A percentile compares a stretch with the other conserved stretches of the same genome.
Evolutionary conservation across 2,888 invertebrate genomes (phyloP).

Genomic region (Hoplodrina ambigua): DNA sequence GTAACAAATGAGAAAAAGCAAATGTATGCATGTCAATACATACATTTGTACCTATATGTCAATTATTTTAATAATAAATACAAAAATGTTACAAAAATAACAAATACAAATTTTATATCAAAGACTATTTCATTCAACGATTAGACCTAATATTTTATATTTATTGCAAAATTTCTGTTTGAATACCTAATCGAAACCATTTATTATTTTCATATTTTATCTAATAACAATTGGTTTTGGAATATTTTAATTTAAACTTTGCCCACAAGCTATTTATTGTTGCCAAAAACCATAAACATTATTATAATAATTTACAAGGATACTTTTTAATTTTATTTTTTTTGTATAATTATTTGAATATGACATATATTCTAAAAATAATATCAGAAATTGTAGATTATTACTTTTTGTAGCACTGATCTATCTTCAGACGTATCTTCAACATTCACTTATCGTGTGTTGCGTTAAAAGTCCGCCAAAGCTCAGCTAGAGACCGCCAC

Average conservation of each 20-base stretch:
- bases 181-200: neutral
- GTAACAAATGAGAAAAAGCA: no score
- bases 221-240: neutral
- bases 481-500: constrained; percentile 66
- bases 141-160: neutral
- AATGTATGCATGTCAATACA: no score
- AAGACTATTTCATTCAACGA: neutral
- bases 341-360: no score
- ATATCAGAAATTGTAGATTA: no score
- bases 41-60: no score
- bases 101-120: no score
- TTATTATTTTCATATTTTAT: neutral
- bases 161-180: neutral
- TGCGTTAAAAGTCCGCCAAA: constrained; percentile 59
- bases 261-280: neutral
- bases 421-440: constrained; percentile 57
- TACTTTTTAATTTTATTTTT: no score
- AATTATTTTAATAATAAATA: no score
- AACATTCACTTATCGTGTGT: constrained; percentile 52
- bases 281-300: neutral
- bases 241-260: neutral
- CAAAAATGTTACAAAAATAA: no score
- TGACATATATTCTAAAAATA: no score
- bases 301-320: neutral
- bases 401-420: neutral